These are phyloP conservation scores for Parauchenoglanis ngamensis DNA, from an alignment of 2,797 vertebrate species.

Conservation along the genomic window DNA sequence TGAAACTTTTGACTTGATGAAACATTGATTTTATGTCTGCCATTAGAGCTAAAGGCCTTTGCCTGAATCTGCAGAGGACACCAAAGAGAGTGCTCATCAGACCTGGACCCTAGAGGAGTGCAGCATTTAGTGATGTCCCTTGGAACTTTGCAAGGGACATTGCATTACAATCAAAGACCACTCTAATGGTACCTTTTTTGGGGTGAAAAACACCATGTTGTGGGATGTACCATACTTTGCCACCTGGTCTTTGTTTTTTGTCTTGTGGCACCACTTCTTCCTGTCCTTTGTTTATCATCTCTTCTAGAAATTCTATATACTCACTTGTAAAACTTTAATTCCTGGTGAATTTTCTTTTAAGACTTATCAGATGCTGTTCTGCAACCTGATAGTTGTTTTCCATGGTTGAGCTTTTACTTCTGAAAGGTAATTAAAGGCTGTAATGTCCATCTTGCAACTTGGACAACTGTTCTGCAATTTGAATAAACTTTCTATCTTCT, in stretches of 20 bases:
- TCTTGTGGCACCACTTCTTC: conserved; percentile 13
- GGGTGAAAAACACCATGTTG: conserved; percentile 25
- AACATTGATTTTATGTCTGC: conserved; percentile 27
- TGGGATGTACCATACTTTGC: conserved; percentile 8
- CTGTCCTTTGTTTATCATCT: background rate
- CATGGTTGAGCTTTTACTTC: too few relatives aligned
- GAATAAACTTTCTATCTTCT: background rate
- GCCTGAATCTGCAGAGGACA: conserved; percentile 2
- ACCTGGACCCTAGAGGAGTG: conserved; percentile 30
- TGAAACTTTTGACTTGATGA: conserved; percentile 1
- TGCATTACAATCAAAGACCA: conserved; percentile 27
- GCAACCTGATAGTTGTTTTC: background rate
- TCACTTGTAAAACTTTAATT: background rate
- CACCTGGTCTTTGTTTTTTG: background rate
- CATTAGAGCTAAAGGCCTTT: conserved; percentile 24
- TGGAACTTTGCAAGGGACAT: background rate
- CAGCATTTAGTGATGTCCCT: too few relatives aligned
- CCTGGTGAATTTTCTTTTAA: background rate
- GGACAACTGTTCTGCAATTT: background rate
- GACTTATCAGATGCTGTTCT: too few relatives aligned
- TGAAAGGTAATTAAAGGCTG: too few relatives aligned
- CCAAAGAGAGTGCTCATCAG: conserved; percentile 20
- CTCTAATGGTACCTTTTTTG: background rate
- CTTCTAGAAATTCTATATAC: background rate
- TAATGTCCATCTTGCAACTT: background rate